Evolutionary conservation across 1,140 invertebrate species (phyloP), one percentile per base, ranked within the genome.

Genomic region (Scaptomyza pallida): DNA sequence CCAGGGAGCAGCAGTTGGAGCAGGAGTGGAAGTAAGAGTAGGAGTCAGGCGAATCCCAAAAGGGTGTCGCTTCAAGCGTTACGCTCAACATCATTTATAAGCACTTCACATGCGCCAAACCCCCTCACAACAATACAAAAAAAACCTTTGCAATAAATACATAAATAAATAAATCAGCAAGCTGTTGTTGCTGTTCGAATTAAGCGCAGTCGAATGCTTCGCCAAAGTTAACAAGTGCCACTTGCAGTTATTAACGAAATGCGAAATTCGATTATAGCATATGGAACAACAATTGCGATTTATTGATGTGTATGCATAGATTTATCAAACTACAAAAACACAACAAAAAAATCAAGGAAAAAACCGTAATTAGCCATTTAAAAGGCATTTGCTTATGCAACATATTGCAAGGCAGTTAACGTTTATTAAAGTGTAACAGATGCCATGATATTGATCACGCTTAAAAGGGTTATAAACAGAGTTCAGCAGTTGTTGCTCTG

Each of bases 1-100:
- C n/a, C n/a, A n/a, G n/a, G n/a, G n/a, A n/a, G n/a, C n/a, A n/a
- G n/a, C n/a, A n/a, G n/a, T n/a, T n/a, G n/a, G n/a, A n/a, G n/a
- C n/a, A n/a, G n/a, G n/a, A n/a, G n/a, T n/a, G n/a, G n/a, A n/a
- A n/a, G n/a, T n/a, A n/a, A n/a, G n/a, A n/a, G n/a, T n/a, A n/a
- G n/a, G n/a, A n/a, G n/a, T n/a, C 41, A 35, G 19, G 16, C n/a
- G n/a, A 41, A 48, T 55, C 59, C 61, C 60, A 64, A 64, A 64
- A 30, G 61, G 60, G 51, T 57, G 51, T 52, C 23, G 23, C 5
- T 12, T 26, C 26, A 9, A 2, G 23, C 23, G 23, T 5, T 26
- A 26, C 23, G 23, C 48, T 63, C 33, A 61, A 63, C 21, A 41
- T 63, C 59, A 69, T 69, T 69, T 50, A 62, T 37, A 61, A 45